These are phyloP conservation scores for Psilopogon haemacephalus DNA, from an alignment of 2,113 vertebrate genomes.

Conservation along the genomic window DNA sequence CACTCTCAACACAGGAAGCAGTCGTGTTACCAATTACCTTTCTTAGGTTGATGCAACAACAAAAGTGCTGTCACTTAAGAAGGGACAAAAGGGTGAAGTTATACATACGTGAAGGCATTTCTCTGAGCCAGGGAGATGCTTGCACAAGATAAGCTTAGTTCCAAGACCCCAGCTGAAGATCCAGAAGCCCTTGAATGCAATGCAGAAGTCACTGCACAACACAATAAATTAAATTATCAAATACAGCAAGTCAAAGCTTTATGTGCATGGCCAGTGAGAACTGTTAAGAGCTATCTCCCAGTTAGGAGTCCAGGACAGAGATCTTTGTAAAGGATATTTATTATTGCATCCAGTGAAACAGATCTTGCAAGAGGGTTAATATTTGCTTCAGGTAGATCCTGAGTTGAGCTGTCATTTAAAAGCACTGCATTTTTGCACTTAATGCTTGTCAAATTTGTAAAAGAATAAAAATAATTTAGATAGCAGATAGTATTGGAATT, in stretches of 20 bases:
- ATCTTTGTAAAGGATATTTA: neutral
- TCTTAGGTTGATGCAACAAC: neutral
- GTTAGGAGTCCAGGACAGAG: too few relatives aligned
- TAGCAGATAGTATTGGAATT: neutral
- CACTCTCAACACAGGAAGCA: neutral
- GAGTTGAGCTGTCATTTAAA: neutral
- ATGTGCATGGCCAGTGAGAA: neutral
- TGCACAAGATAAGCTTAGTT: neutral
- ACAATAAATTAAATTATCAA: neutral
- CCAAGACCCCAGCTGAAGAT: neutral
- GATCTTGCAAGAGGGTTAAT: neutral
- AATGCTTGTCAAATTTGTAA: neutral
- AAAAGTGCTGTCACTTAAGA: neutral
- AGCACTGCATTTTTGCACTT: neutral
- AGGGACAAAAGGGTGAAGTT: neutral
- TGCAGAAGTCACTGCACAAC: neutral
- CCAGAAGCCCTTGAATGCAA: neutral
- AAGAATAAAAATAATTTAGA: neutral
- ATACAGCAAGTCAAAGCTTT: neutral
- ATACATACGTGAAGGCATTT: neutral
- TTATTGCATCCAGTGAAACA: neutral
- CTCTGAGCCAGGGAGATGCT: neutral
- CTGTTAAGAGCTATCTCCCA: neutral
- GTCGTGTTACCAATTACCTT: rapidly evolving
- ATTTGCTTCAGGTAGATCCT: neutral